Conservation (phyloP, 2,797 vertebrate genomes). For the Xiphorhynchus erythropygius region DNA sequence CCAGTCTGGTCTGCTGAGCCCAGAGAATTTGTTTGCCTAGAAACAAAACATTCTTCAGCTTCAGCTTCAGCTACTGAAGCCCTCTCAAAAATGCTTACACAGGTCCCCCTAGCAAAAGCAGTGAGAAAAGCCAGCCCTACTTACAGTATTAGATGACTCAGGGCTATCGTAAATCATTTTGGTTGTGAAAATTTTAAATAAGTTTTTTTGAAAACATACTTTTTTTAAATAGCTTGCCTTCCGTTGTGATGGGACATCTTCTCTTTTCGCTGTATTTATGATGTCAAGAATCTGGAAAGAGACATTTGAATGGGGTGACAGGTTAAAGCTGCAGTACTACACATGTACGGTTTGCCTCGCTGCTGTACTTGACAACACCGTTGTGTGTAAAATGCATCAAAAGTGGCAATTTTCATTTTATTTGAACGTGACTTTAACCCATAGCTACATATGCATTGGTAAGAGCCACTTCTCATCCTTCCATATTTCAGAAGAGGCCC, state of each 20-base stretch:
- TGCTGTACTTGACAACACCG: background rate
- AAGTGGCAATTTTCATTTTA: background rate
- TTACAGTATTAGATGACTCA: fast-evolving
- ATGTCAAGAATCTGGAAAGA: background rate
- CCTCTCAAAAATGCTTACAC: background rate
- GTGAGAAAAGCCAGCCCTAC: background rate
- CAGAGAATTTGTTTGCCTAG: background rate
- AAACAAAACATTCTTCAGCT: background rate
- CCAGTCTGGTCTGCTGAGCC: background rate
- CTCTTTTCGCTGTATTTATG: background rate
- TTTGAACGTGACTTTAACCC: background rate
- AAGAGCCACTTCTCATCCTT: background rate
- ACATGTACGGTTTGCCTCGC: background rate
- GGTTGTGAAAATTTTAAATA: background rate
- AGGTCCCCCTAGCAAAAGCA: background rate
- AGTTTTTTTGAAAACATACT: background rate
- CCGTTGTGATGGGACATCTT: background rate
- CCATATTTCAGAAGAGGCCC: background rate
- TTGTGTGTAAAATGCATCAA: background rate
- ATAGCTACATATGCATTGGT: background rate
- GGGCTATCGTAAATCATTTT: fast-evolving
- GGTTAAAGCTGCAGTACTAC: background rate
- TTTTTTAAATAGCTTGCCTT: background rate
- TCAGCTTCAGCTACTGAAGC: background rate
- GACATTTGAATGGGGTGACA: background rate